phyloP scores from a whole-genome alignment of 2,797 vertebrate genomes.

The Lepilemur ruficaudatus region DNA sequence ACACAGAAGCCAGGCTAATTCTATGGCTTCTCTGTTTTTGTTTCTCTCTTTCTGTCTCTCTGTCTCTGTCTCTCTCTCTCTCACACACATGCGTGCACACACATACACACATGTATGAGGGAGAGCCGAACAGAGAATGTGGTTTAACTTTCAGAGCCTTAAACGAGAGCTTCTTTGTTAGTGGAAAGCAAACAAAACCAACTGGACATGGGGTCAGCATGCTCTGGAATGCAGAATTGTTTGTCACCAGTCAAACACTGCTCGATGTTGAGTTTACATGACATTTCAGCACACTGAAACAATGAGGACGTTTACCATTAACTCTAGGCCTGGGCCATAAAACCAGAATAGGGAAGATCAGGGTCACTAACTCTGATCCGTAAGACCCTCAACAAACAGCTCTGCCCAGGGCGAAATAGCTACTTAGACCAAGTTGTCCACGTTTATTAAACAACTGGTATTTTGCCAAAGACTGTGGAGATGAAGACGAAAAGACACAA shows the following conservation, averaged over 20 bases:
- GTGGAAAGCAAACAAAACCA: constrained; percentile 52
- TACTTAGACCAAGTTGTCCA: not conserved
- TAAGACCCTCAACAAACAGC: not conserved
- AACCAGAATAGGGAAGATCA: not conserved
- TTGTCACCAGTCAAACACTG: constrained; percentile 51
- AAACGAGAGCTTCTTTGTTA: constrained; percentile 49
- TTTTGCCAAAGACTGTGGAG: not conserved
- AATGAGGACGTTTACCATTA: constrained; percentile 58
- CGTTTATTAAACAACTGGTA: not conserved
- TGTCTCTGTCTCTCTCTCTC: not conserved
- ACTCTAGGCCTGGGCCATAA: constrained; percentile 15
- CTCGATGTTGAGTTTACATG: constrained; percentile 36
- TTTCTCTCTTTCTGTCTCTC: not conserved
- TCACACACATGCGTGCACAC: not conserved
- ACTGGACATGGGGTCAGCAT: not conserved
- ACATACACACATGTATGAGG: not conserved
- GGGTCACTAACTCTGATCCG: constrained; percentile 23
- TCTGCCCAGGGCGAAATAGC: not conserved
- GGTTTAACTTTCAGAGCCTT: constrained; percentile 28
- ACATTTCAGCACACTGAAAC: constrained; percentile 52
- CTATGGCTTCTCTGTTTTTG: not conserved
- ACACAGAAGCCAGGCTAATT: not conserved
- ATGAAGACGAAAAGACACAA: not conserved
- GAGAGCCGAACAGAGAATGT: not conserved
- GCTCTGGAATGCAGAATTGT: constrained; percentile 64